Conservation (phyloP, 1,140 invertebrate genomes). For the Bombyx mandarina region DNA sequence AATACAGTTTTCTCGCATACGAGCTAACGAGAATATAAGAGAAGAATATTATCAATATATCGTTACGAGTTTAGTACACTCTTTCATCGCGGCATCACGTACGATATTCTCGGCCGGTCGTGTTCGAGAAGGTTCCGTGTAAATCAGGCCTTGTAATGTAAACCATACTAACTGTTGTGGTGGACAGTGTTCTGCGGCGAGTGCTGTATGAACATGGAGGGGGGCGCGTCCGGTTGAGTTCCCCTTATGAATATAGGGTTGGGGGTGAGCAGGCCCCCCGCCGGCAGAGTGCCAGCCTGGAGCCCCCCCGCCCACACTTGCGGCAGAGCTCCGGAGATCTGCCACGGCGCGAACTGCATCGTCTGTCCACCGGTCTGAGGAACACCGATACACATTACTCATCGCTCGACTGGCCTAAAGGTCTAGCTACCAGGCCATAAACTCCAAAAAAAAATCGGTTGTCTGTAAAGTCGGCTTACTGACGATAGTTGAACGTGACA, state of each 20-base stretch:
- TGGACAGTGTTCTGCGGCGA: conserved; percentile 75
- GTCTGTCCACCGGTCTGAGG: conserved; percentile 71
- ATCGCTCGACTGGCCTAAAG: too few species aligned
- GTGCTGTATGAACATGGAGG: conserved; percentile 89
- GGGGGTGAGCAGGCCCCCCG: conserved; percentile 71
- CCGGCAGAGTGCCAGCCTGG: conserved; percentile 69
- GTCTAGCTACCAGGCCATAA: too few species aligned
- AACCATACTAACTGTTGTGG: conserved; percentile 44
- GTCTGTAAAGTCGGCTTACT: too few species aligned
- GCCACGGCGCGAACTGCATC: conserved; percentile 76
- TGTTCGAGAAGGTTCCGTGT: too few species aligned
- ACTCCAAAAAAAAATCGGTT: too few species aligned
- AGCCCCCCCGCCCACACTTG: conserved; percentile 80
- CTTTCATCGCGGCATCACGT: too few species aligned
- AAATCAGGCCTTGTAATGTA: neutral
- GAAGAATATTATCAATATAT: too few species aligned
- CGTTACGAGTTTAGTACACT: too few species aligned
- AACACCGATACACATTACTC: conserved; percentile 5
- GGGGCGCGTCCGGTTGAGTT: conserved; percentile 77
- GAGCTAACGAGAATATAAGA: too few species aligned
- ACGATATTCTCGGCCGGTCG: too few species aligned
- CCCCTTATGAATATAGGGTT: conserved; percentile 90
- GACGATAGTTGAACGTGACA: too few species aligned
- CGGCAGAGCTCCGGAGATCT: conserved; percentile 74
- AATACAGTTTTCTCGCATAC: too few species aligned